Conservation (phyloP, 2,888 invertebrate species). For the Spicauda simplicius region DNA sequence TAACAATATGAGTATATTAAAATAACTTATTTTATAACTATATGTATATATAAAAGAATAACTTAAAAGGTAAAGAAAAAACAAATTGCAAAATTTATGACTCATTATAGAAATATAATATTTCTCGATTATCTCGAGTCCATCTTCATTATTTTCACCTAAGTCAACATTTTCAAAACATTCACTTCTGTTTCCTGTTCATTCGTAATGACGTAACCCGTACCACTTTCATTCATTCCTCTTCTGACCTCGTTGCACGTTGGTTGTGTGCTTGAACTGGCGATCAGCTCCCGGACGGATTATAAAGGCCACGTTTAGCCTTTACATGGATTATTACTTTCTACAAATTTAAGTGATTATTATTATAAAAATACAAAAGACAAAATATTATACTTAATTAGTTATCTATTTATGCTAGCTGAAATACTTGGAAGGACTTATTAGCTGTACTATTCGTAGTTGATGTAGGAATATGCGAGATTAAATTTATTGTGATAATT, state of each 20-base stretch:
- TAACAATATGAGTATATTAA: too few relatives aligned
- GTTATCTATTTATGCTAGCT: neutral
- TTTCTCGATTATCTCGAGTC: neutral
- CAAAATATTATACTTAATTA: neutral
- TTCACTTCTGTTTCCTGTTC: neutral
- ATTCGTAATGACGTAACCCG: conserved; percentile 8
- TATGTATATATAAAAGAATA: too few relatives aligned
- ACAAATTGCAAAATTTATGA: too few relatives aligned
- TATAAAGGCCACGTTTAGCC: conserved; percentile 47
- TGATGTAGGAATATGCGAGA: conserved; percentile 12
- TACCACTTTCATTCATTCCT: conserved; percentile 39
- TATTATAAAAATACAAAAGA: conserved; percentile 2
- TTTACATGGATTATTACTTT: conserved; percentile 51
- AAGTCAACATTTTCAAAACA: neutral
- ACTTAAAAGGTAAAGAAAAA: too few relatives aligned
- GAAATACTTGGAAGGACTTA: conserved; percentile 7
- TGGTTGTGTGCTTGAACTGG: conserved; percentile 56
- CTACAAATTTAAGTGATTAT: conserved; percentile 23
- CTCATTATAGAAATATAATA: neutral
- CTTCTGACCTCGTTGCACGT: conserved; percentile 55
- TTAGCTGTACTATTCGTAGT: conserved; percentile 13
- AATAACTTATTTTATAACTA: too few relatives aligned
- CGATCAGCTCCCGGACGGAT: conserved; percentile 47
- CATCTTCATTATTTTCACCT: neutral
- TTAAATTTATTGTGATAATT: conserved; percentile 1